Percentiles rank a stretch among this genome's conserved stretches.
Conservation (phyloP, 2,888 invertebrate species). For the Volucella bombylans region DNA sequence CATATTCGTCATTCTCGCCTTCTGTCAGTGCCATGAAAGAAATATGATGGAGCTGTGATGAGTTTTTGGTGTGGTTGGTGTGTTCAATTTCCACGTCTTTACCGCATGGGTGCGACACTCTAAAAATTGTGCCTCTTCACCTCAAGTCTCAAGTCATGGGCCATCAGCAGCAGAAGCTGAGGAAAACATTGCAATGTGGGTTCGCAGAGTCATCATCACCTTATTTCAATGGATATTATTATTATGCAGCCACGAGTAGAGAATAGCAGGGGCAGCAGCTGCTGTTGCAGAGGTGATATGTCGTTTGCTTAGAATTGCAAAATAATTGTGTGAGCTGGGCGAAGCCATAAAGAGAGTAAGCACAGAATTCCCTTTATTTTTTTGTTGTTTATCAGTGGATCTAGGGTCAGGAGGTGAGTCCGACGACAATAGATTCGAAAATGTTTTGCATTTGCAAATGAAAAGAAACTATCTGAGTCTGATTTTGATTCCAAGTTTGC, state of each 20-base stretch:
- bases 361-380: slow-evolving; percentile 23
- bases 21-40: slow-evolving; percentile 49
- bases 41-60: slow-evolving; percentile 68
- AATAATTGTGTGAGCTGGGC: slow-evolving; percentile 49
- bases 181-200: slow-evolving; percentile 17
- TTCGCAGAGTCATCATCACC: slow-evolving; percentile 54
- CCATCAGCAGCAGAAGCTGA: neutral
- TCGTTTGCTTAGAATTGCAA: slow-evolving; percentile 67
- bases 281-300: slow-evolving; percentile 57
- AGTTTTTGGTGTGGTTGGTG: slow-evolving; percentile 53
- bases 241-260: slow-evolving; percentile 33
- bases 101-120: slow-evolving; percentile 67
- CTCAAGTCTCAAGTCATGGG: neutral
- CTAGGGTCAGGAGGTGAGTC: slow-evolving; percentile 57
- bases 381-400: slow-evolving; percentile 2
- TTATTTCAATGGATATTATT: slow-evolving; percentile 66
- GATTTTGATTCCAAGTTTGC: neutral
- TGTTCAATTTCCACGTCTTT: slow-evolving; percentile 60
- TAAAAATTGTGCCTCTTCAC: slow-evolving; percentile 60
- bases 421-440: slow-evolving; percentile 30
- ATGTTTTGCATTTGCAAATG: slow-evolving; percentile 36
- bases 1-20: slow-evolving; percentile 34
- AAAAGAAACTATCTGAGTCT: slow-evolving; percentile 19
- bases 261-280: slow-evolving; percentile 23
- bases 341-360: slow-evolving; percentile 13